phyloP scores from a whole-genome alignment of 30 jellyfish, hydroid and myxozoan genomes.

The Catostylus mosaicus region DNA sequence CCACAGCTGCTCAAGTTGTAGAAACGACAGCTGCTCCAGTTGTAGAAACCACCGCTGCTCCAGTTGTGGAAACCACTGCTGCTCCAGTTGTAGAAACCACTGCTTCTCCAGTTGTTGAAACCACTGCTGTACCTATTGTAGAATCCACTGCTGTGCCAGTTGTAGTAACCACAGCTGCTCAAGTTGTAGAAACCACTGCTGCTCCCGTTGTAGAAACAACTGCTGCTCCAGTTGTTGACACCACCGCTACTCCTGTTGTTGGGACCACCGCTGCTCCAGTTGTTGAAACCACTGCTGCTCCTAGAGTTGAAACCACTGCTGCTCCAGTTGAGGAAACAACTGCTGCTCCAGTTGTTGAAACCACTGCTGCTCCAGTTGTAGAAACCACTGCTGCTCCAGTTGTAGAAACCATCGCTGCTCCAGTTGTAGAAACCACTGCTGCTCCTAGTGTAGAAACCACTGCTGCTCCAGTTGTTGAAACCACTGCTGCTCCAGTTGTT shows the following conservation, averaged over 20 bases:
- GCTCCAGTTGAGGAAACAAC: conserved; percentile 31
- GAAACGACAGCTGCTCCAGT: conserved; percentile 22
- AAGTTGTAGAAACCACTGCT: conserved; percentile 12
- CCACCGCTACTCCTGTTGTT: conserved; percentile 24
- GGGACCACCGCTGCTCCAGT: conserved; percentile 3
- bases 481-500: conserved; percentile 22
- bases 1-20: conserved; percentile 37
- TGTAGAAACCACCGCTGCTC: conserved; percentile 17
- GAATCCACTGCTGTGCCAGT: conserved; percentile 16
- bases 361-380: conserved; percentile 24
- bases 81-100: conserved; percentile 31
- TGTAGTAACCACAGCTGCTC: conserved; percentile 15
- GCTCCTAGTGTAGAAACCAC: conserved; percentile 36
- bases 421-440: conserved; percentile 4
- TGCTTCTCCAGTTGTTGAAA: conserved; percentile 40
- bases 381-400: conserved; percentile 15
- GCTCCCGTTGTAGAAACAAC: conserved; percentile 33
- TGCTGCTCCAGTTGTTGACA: conserved; percentile 27
- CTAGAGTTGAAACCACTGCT: conserved; percentile 20
- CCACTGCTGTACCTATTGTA: conserved; percentile 19
- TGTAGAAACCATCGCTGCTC: conserved; percentile 6
- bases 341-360: conserved; percentile 47
- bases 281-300: conserved; percentile 20
- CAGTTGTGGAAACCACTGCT: conserved; percentile 21
- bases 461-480: conserved; percentile 27